phyloP scores from a whole-genome alignment of 1,140 invertebrate species.

The Drosophila burlai region DNA sequence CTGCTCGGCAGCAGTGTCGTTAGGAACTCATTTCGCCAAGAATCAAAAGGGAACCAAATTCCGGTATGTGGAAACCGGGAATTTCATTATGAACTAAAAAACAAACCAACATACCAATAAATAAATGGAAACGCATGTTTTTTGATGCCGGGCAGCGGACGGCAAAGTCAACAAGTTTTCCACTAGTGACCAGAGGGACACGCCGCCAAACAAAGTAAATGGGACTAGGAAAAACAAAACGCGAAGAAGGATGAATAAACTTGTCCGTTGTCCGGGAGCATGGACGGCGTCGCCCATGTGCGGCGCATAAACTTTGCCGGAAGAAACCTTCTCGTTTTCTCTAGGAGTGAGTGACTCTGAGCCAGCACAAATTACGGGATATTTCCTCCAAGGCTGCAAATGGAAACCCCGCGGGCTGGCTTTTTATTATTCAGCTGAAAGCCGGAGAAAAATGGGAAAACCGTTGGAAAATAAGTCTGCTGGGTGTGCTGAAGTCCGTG shows the following conservation, averaged over 20 bases:
- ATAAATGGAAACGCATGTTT: constrained; percentile 30
- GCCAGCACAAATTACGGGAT: constrained; percentile 31
- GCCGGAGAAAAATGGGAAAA: constrained; percentile 9
- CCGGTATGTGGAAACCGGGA: constrained; percentile 24
- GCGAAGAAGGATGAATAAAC: constrained; percentile 26
- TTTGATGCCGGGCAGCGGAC: constrained; percentile 1
- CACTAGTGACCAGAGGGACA: constrained; percentile 18
- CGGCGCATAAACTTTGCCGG: constrained; percentile 58
- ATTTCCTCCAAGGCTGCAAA: constrained; percentile 35
- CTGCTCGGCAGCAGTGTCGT: constrained; percentile 10
- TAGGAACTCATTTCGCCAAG: constrained; percentile 2
- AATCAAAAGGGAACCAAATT: constrained; percentile 10
- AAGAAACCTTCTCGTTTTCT: constrained; percentile 15
- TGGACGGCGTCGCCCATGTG: constrained; percentile 52
- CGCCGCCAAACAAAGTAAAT: constrained; percentile 16
- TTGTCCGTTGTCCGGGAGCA: constrained; percentile 16
- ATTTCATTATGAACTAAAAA: constrained; percentile 32
- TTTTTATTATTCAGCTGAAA: constrained; percentile 44
- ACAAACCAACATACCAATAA: constrained; percentile 49
- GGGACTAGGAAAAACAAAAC: constrained; percentile 18
- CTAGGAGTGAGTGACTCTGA: constrained; percentile 26
- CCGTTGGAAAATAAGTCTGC: constrained; percentile 28
- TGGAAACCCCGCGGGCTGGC: constrained; percentile 41
- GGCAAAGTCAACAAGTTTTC: constrained; percentile 21
- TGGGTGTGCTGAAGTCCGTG: background rate